Percentiles rank a stretch among this genome's conserved stretches.
Evolutionary conservation across 2,113 vertebrate genomes (phyloP).

Genomic region (Ageneiosus marmoratus): DNA sequence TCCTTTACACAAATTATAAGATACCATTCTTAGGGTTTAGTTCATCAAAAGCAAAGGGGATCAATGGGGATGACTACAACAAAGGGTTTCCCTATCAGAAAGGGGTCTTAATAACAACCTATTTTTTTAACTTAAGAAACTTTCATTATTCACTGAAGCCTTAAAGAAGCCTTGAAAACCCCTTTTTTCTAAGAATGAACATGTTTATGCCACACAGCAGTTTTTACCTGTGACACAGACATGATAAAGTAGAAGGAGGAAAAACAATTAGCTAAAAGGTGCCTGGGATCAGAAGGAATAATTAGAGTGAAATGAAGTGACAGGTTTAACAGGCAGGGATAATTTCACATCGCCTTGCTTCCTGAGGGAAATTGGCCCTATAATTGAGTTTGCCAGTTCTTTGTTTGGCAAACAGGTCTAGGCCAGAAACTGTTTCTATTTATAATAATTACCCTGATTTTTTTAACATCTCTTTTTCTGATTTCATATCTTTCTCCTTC

Average conservation of each 20-base stretch:
- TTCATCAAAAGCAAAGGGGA: not conserved
- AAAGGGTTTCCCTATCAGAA: not conserved
- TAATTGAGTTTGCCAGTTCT: slow-evolving; percentile 73
- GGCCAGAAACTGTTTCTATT: slow-evolving; percentile 60
- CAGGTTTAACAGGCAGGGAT: slow-evolving; percentile 76
- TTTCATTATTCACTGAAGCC: not conserved
- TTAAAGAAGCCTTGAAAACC: not conserved
- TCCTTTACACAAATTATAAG: not conserved
- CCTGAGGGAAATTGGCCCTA: slow-evolving; percentile 70
- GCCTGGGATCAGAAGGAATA: slow-evolving; percentile 73
- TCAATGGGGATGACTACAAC: not conserved
- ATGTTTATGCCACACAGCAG: slow-evolving; percentile 60
- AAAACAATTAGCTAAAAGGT: slow-evolving; percentile 73
- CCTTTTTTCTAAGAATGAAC: not conserved
- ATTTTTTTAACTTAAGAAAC: not conserved
- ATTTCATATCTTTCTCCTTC: slow-evolving; percentile 1
- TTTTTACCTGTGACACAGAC: slow-evolving; percentile 61
- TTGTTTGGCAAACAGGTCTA: slow-evolving; percentile 70
- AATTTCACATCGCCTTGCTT: slow-evolving; percentile 70
- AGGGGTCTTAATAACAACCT: not conserved
- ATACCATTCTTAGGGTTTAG: too few species aligned
- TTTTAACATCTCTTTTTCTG: slow-evolving; percentile 42
- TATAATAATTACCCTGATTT: slow-evolving; percentile 51
- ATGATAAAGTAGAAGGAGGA: slow-evolving; percentile 50
- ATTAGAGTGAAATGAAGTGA: slow-evolving; percentile 76